Percentiles rank a stretch among this genome's conserved stretches.
Evolutionary conservation across 2,797 vertebrate genomes (phyloP).

Genomic region (Chaetodon trifasciatus): DNA sequence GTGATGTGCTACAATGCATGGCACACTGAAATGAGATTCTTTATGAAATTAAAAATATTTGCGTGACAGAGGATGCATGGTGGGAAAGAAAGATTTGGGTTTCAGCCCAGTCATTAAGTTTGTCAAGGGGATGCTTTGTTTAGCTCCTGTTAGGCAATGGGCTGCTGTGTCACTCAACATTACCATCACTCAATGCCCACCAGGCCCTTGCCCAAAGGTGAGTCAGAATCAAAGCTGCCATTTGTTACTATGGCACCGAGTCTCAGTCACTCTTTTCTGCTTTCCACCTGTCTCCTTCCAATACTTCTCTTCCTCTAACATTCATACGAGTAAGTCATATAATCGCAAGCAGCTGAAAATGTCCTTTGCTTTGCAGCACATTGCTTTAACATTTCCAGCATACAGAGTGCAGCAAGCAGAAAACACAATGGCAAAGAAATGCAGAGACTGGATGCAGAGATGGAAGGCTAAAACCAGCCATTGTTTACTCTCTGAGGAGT

Average conservation of each 20-base stretch:
- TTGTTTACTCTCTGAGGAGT: conserved; percentile 73
- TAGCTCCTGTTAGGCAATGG: conserved; percentile 46
- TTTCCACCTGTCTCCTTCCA: conserved; percentile 30
- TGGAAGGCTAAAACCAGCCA: conserved; percentile 63
- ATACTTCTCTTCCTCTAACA: conserved; percentile 26
- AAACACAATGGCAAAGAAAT: conserved; percentile 40
- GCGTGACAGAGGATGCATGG: conserved; percentile 1
- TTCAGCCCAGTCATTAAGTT: conserved; percentile 22
- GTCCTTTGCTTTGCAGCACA: conserved; percentile 49
- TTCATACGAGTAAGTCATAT: conserved; percentile 76
- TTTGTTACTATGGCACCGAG: conserved; percentile 57
- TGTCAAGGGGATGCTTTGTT: conserved; percentile 24
- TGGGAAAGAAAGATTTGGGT: conserved; percentile 19
- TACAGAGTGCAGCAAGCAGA: conserved; percentile 43
- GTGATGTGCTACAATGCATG: conserved; percentile 18
- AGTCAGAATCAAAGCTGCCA: conserved; percentile 53
- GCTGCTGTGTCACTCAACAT: conserved; percentile 50
- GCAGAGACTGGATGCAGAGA: conserved; percentile 42
- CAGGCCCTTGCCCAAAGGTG: conserved; percentile 51
- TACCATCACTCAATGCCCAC: conserved; percentile 52
- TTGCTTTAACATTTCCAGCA: conserved; percentile 38
- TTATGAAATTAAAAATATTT: conserved; percentile 12
- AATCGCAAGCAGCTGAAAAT: conserved; percentile 63
- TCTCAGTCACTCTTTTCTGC: conserved; percentile 37
- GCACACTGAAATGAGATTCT: conserved; percentile 19